These are phyloP conservation scores for Heliconius congener DNA, from an alignment of 1,140 invertebrate genomes.

Conservation along the genomic window DNA sequence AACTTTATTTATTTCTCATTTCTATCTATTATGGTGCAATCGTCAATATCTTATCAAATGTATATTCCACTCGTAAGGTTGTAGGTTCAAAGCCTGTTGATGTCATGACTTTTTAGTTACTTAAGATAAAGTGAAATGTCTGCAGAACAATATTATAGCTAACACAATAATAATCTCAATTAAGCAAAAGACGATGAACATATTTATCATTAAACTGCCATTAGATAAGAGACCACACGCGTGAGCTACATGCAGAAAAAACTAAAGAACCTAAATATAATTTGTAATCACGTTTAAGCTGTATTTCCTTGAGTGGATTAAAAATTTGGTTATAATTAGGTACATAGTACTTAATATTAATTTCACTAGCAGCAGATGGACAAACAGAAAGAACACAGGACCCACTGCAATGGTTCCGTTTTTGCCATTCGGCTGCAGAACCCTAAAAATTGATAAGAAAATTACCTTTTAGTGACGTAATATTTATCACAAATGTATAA, in stretches of 20 bases:
- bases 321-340: conserved; percentile 13
- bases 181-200: not conserved
- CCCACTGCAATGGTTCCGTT: too few species aligned
- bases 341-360: too few species aligned
- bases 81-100: not conserved
- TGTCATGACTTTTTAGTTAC: not conserved
- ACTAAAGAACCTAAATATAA: not conserved
- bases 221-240: not conserved
- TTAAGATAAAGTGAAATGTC: not conserved
- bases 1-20: not conserved
- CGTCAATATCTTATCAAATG: not conserved
- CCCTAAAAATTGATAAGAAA: conserved; percentile 6
- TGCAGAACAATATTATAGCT: too few species aligned
- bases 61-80: not conserved
- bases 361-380: too few species aligned
- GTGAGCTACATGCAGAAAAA: not conserved
- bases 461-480: conserved; percentile 22
- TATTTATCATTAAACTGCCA: not conserved
- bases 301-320: not conserved
- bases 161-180: not conserved
- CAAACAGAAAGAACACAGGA: too few species aligned
- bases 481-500: conserved; percentile 3
- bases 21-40: not conserved
- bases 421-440: too few species aligned
- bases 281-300: not conserved